Base-by-base conservation (phyloP, 2,113 vertebrate species). In the Colistium nudipinnis region DNA sequence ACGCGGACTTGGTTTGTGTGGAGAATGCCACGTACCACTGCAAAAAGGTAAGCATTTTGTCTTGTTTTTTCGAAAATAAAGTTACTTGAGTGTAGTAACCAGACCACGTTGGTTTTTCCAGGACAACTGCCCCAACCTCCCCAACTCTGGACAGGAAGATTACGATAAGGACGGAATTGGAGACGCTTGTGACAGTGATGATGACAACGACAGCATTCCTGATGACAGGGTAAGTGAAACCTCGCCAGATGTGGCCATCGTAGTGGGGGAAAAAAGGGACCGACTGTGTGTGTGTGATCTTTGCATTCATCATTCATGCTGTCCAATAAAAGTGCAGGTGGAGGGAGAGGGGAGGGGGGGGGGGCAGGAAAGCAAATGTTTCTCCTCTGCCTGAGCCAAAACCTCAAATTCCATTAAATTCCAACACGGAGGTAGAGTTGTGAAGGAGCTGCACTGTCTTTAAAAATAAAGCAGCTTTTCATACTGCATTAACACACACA, bases 11-110 rank as follows among this genome's bases (percentile, higher is more conserved):
- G 74, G 92, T 94, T 71, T 99, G 98, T 55, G 96, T 99, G 80
- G 95, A 95, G 78, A 99, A 99, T 3, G 97, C 98, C 27, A 99
- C 98, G 27, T 99, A 99, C 83, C 98, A 99, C 90, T 99, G 97
- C 90, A 98, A 95, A 87, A 98, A 98, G 88, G 98, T 99, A 76
- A 19, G 51, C 20, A 1, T n/a, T n/a, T n/a, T n/a, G n/a, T n/a
- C n/a, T n/a, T n/a, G n/a, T n/a, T n/a, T n/a, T n/a, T n/a, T n/a
- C n/a, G n/a, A n/a, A 9, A 33, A 33, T 6, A 33, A 33, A 33
- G 31, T 6, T 6, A 33, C 4, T 33, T 35, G 7, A 48, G 2
- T 35, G 16, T 33, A 33, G 9, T 33, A 6, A 33, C 13, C 47
- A 70, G 13, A 60, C 8, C 45, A 17, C 19, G 1, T 65, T 83